Evolutionary conservation across 2,113 vertebrate genomes (phyloP).

Genomic region (Zosterops pallidus): DNA sequence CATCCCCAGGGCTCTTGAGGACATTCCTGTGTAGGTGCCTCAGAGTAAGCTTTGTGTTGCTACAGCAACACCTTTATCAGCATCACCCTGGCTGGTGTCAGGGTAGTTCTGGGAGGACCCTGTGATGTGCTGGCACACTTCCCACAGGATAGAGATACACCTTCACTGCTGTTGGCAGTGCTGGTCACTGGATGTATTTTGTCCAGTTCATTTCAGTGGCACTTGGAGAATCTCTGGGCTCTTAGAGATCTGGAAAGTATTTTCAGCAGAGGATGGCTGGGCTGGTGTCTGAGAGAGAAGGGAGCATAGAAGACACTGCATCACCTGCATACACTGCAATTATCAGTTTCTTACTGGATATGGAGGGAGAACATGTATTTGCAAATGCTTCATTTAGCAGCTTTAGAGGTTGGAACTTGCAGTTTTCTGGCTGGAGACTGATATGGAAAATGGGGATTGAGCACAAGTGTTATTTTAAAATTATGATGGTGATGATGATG

Average conservation of each 20-base stretch:
- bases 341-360: background rate
- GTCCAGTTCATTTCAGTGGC: background rate
- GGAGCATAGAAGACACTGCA: background rate
- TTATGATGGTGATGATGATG: fast-evolving
- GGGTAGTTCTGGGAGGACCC: background rate
- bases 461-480: background rate
- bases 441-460: background rate
- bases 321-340: background rate
- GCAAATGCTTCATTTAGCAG: background rate
- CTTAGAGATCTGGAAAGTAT: background rate
- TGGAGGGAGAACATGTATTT: background rate
- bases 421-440: background rate
- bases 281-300: background rate
- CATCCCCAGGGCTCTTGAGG: background rate
- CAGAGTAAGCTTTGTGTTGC: background rate
- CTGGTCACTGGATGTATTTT: background rate
- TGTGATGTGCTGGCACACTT: background rate
- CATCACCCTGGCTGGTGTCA: background rate
- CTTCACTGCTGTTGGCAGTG: background rate
- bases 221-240: background rate
- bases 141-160: background rate
- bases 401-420: background rate
- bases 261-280: background rate
- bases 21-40: background rate
- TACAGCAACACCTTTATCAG: background rate